These are phyloP conservation scores for Eutolmus rufibarbis DNA, from an alignment of 2,888 invertebrate species.

Conservation along the genomic window DNA sequence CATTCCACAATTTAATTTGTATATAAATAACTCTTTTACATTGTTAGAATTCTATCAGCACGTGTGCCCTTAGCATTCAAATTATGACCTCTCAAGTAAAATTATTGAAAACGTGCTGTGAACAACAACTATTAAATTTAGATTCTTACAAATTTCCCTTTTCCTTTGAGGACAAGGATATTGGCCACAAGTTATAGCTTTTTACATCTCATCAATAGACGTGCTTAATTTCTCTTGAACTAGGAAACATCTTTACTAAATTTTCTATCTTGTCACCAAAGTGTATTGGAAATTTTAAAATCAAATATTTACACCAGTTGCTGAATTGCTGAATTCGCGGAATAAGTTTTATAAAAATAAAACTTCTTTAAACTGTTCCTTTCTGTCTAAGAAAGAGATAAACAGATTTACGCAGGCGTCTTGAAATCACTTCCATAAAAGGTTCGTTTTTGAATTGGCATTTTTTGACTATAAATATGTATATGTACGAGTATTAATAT, in stretches of 20 bases:
- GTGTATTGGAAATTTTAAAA: not conserved
- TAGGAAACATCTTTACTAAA: not conserved
- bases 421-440: not conserved
- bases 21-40: not conserved
- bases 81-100: not conserved
- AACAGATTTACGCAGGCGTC: not conserved
- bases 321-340: not conserved
- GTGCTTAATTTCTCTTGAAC: no score
- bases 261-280: not conserved
- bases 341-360: not conserved
- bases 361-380: not conserved
- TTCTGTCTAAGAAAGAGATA: not conserved
- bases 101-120: not conserved
- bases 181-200: no score
- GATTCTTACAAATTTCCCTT: no score
- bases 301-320: not conserved
- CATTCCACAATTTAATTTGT: not conserved
- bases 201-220: no score
- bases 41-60: not conserved
- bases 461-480: not conserved
- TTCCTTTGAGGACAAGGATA: no score
- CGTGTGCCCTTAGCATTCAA: not conserved
- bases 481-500: not conserved
- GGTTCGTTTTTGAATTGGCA: not conserved
- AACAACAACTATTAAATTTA: not conserved